Conservation (phyloP, 1,140 invertebrate genomes). For the Zaprionus davidi region DNA sequence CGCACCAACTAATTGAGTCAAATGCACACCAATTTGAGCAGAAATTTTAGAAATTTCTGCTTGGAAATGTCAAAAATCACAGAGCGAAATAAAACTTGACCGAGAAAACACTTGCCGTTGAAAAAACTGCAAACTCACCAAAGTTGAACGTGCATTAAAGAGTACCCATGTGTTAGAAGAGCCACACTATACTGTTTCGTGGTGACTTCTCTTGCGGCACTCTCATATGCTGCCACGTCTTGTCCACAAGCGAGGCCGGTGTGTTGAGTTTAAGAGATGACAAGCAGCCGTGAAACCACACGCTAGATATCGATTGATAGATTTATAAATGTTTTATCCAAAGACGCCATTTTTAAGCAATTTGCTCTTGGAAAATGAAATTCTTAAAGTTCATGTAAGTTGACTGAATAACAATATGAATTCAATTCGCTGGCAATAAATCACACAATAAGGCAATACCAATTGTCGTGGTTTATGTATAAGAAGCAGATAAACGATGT, state of each 20-base stretch:
- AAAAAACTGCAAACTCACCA: constrained; percentile 81
- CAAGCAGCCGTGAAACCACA: constrained; percentile 13
- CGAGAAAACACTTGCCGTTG: constrained; percentile 79
- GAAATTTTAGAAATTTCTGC: constrained; percentile 79
- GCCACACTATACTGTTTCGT: constrained; percentile 15
- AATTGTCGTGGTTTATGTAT: background rate
- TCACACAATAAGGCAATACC: background rate
- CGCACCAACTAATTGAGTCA: constrained; percentile 75
- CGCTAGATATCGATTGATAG: constrained; percentile 32
- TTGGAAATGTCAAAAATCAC: constrained; percentile 84
- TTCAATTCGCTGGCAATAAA: background rate
- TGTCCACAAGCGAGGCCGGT: constrained; percentile 57
- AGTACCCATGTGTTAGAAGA: constrained; percentile 39
- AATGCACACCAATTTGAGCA: constrained; percentile 71
- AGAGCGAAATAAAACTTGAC: constrained; percentile 82
- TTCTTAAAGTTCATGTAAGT: constrained; percentile 78
- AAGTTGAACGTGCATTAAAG: constrained; percentile 27
- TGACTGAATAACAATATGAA: background rate
- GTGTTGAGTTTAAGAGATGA: constrained; percentile 50
- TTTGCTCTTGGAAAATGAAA: constrained; percentile 65
- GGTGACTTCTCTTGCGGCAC: constrained; percentile 42
- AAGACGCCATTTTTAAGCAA: constrained; percentile 75
- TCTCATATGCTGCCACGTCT: constrained; percentile 71
- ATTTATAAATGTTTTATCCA: constrained; percentile 71
- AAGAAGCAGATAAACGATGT: constrained; percentile 6